Evolutionary conservation across 2,888 invertebrate genomes (phyloP), one percentile per base, ranked within the genome.

Genomic region (Galerucella calmariensis): DNA sequence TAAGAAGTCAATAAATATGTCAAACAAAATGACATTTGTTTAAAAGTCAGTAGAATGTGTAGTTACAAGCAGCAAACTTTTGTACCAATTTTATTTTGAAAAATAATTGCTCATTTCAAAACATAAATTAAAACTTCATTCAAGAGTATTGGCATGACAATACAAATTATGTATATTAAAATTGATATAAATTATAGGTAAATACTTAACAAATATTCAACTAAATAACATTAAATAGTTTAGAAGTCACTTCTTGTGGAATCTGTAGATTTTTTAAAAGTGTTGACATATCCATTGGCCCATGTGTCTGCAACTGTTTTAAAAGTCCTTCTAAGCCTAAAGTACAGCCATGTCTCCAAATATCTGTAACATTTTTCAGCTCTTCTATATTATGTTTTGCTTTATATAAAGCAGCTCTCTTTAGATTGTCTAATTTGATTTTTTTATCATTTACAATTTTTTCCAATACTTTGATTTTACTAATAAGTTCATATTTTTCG

Each of bases 281-380:
- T 78, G 89, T 87, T 0, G 87, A 84, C 83, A 90, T 90, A 67
- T 87, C 88, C 85, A 89, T 88, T 69, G 87, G 85, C 35, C 74
- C 75, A 63, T 80, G 79, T 51, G 88, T 88, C 0, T 88, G 87
- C 76, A 87, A 85, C 69, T 88, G 88, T 53, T 88, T 88, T 81
- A 90, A 86, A 14, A 91, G 84, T 73, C 90, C 89, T 74, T 87
- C 85, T 20, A 91, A 81, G 0, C 90, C 90, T 79, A 87, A 87
- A 77, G 90, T 89, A 76, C 90, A 90, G 1, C 89, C 90, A 70
- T 85, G 87, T 78, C 89, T 89, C 90, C 91, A 91, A 79, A 88
- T 90, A 73, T 88, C 87, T 44, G 90, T 90, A 41, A 89, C 84
- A 56, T 77, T 83, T 74, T 88, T 83, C 8, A 91, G 79, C 81